Evolutionary conservation across 2,113 vertebrate species (phyloP), one percentile per base, ranked within the genome.

Genomic region (Psittacus erithacus): DNA sequence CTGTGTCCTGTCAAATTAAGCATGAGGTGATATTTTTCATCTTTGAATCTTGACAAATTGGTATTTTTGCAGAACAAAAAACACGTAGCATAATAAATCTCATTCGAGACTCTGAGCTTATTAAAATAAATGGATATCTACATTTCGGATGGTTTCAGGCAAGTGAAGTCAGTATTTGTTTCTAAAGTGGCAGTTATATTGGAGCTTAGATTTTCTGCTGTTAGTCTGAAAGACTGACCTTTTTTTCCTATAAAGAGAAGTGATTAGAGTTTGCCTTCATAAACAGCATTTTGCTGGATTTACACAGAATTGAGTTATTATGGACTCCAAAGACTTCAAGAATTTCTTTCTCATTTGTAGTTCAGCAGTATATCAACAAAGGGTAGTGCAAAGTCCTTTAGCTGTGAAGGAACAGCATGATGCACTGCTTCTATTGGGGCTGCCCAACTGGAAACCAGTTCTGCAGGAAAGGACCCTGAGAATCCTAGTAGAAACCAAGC

Each of bases 11-110:
- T 82, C 88, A 81, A 71, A 86, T 74, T 46, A 92, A 90, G 50
- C 23, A 71, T 78, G 73, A 82, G 18, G 67, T 90, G 74, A 33
- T 93, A 80, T 88, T 92, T 80, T 94, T 92, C 47, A 57, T 76
- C 17, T 64, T 88, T 92, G 29, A 92, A 82, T 82, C 67, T 86
- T 87, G 92, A 94, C 24, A 88, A 94, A 96, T 73, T 52, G 60
- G 16, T 88, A 16, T 86, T 88, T 95, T 92, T 91, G 41, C 7
- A 20, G 41, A 91, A 77, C 43, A 83, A 88, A 68, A 78, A 74
- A 9, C 22, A 50, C 0, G 0, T 28, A 90, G 41, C 13, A 9
- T 71, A 78, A 78, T 88, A 90, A 88, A 83, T 92, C 46, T 74
- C 14, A 44, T 86, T 83, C 46, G 81, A 24, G 28, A 92, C n/a